Base-by-base conservation (phyloP, 2,888 invertebrate species). In the Drosophila setosimentum region DNA sequence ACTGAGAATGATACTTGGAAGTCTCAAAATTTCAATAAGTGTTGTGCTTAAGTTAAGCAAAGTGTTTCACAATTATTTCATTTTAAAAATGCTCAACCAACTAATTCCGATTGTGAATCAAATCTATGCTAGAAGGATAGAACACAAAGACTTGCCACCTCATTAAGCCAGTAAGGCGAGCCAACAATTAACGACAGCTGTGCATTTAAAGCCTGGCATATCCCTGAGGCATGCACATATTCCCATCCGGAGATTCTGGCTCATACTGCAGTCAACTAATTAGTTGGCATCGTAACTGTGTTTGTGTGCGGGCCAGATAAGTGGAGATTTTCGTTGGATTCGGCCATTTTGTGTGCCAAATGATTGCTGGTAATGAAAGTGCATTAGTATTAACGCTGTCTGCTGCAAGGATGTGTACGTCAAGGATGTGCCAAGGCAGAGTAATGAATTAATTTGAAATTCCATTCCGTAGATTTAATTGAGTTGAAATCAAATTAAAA, bases 401-500 rank as follows among this genome's bases (percentile, higher is more conserved):
- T 29, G 42, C 2, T 32, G 55, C 57, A 58, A 57, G 60, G 67
- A 55, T 58, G 49, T 65, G 55, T 35, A 18, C 62, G 42, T 59
- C 66, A 58, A 70, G 76, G 76, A 63, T 80, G 80, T 64, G 54
- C 32, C 69, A 62, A 76, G 62, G 63, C 51, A 40, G 62, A 57
- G 69, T 58, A 83, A 82, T 86, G 90, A 91, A 85, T 89, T 90
- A 91, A 92, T 92, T 92, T 87, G 86, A 91, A 93, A 92, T 92
- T 93, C 90, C 91, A 92, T 92, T 93, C 92, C 90, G 87, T 86
- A 83, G 85, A 92, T 92, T 92, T 93, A 93, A 93, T 93, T 93
- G 92, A 92, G 92, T 92, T 92, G 92, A 92, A 93, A 93, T 92
- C 91, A 91, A 93, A 93, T 93, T 92, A 92, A 92, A 92, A 91